Evolutionary conservation across 2,888 invertebrate species (phyloP).

Genomic region (Noctua pronuba): DNA sequence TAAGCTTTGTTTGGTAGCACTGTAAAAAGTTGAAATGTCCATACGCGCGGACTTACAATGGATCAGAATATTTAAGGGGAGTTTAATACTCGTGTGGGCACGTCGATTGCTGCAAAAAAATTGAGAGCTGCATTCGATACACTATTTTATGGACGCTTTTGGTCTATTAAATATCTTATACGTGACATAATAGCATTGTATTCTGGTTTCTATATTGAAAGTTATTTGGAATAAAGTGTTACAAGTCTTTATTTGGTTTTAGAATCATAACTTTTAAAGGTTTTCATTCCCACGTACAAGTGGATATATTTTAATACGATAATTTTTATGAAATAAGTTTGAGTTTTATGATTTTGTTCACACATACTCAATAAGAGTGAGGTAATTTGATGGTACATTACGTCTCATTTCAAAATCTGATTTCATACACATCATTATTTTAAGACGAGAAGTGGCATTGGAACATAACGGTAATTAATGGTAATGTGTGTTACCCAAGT

Average conservation of each 20-base stretch:
- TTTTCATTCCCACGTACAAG: conserved; percentile 51
- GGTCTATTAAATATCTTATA: conserved; percentile 75
- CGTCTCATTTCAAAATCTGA: neutral
- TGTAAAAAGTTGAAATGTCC: conserved; percentile 87
- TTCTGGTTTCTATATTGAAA: conserved; percentile 54
- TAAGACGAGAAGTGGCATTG: neutral
- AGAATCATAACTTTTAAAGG: conserved; percentile 66
- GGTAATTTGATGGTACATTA: conserved; percentile 17
- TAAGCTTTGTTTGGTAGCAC: conserved; percentile 82
- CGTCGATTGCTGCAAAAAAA: conserved; percentile 81
- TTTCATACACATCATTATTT: neutral
- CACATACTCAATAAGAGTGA: conserved; percentile 20
- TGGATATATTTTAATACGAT: conserved; percentile 26
- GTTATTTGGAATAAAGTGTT: conserved; percentile 69
- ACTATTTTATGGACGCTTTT: conserved; percentile 79
- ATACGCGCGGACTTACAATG: conserved; percentile 80
- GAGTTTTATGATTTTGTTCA: conserved; percentile 35
- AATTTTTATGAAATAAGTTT: conserved; percentile 51
- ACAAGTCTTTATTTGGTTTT: conserved; percentile 72
- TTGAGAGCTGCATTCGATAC: conserved; percentile 67
- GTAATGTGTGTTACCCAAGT: neutral
- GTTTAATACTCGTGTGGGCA: conserved; percentile 76
- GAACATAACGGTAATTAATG: neutral
- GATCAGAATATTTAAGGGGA: conserved; percentile 81
- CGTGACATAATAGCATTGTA: conserved; percentile 67